Evolutionary conservation across 2,797 vertebrate genomes (phyloP), one percentile per base, ranked within the genome.

Genomic region (Aeoliscus strigatus): DNA sequence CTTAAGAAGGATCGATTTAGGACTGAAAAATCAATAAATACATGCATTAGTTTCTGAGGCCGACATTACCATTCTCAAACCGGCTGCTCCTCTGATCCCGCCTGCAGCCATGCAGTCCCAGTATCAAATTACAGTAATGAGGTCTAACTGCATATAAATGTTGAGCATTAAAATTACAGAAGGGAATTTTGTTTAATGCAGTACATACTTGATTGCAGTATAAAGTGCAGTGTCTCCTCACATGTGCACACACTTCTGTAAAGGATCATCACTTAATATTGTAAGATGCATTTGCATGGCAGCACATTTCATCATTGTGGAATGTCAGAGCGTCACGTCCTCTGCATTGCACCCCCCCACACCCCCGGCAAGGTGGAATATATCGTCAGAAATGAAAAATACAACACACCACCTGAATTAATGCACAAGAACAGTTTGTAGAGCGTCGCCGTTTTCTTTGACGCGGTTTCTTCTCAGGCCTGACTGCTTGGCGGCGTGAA

Each of bases 101-200:
- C 87, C 86, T 82, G 67, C 25, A 84, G 86, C 79, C 57, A 86
- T 85, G 61, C 82, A 81, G 73, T 81, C 76, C 79, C 87, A 90
- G 87, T 87, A 86, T 87, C 73, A 87, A 85, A 89, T 89, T 86
- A 89, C 82, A 85, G 87, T 89, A 90, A 89, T 84, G 72, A 90
- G 83, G 63, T 81, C 78, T 85, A 88, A 89, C 86, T 83, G 82
- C 84, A 89, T 87, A 70, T 86, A 90, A 89, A 88, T 88, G 82
- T 70, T 77, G 42, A 66, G 77, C 66, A 82, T 84, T 85, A 84
- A 81, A 84, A n/a, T n/a, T n/a, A n/a, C n/a, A n/a, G n/a, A n/a
- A n/a, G n/a, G n/a, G n/a, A n/a, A n/a, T n/a, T n/a, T n/a, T n/a
- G n/a, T n/a, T n/a, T n/a, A n/a, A n/a, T n/a, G n/a, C n/a, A n/a